Base-by-base conservation (phyloP, 2,797 vertebrate genomes). In the Melanotaenia nigrans region DNA sequence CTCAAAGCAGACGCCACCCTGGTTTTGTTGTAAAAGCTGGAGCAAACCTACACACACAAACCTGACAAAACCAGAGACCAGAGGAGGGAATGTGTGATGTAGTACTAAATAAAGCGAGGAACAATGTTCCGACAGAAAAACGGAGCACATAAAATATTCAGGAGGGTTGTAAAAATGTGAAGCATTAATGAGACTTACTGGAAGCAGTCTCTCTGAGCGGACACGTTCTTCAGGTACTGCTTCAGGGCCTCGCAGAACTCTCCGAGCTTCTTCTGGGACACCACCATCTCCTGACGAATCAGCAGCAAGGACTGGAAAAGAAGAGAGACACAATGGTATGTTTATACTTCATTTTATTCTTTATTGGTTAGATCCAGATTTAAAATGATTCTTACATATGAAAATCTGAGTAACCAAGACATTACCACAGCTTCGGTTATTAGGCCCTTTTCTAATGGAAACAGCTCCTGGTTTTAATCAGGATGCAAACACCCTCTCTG, bases 201-300 rank as follows among this genome's bases (percentile, higher is more conserved):
- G 91, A 99, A 97, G 90, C 97, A 99, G 90, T 95, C 96, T 85
- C 88, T 90, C 76, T 96, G 94, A 40, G 95, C 94, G 0, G 97
- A 96, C 25, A 98, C 97, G 0, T 93, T 96, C 90, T 97, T 97
- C 91, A 99, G 92, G 87, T 99, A 99, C 89, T 97, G 97, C 82
- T 97, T 97, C 88, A 99, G 91, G 49, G 97, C 96, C 82, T 95
- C 95, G 65, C 97, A 95, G 32, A 99, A 99, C 51, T 97, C 96
- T 0, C 94, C 92, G 16, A 99, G 92, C 83, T 97, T 96, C 92
- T 97, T 97, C 36, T 97, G 97, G 5, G 95, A 95, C 79, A 97
- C 96, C 0, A 93, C 95, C 98, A 99, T 97, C 94, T 99, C 97
- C 2, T 96, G 96, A 75, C 97, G 95, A 78, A 99, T 95, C 93